Evolutionary conservation across 2,888 invertebrate species (phyloP).

Genomic region (Watsonalla cultraria): DNA sequence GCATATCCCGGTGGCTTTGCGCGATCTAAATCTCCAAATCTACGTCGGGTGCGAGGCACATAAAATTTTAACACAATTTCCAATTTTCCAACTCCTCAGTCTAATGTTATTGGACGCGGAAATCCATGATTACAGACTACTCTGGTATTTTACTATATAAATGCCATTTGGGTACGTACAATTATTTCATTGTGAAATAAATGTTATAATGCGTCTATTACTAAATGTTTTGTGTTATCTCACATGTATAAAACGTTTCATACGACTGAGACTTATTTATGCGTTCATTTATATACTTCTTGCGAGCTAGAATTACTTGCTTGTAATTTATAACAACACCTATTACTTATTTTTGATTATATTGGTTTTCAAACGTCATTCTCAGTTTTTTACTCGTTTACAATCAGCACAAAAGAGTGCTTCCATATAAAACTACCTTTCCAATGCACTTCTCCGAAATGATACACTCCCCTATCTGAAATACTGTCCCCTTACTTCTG

Average conservation of each 20-base stretch:
- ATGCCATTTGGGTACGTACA: conserved; percentile 7
- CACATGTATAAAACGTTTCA: no score
- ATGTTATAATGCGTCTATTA: no score
- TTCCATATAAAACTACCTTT: conserved; percentile 17
- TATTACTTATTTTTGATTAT: no score
- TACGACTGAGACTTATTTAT: no score
- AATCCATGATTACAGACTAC: conserved; percentile 20
- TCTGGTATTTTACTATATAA: conserved; percentile 13
- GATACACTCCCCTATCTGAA: conserved; percentile 30
- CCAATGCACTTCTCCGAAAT: conserved; percentile 27
- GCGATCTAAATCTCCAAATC: conserved; percentile 16
- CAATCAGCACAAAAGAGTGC: no score
- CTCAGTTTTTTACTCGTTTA: no score
- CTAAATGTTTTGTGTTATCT: no score
- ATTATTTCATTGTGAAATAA: no score
- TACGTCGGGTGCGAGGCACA: conserved; percentile 12
- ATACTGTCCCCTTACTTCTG: conserved; percentile 35
- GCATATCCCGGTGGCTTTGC: conserved; percentile 12
- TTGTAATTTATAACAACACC: no score
- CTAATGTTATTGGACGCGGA: conserved; percentile 22
- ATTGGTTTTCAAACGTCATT: no score
- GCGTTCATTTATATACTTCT: no score
- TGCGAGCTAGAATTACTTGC: no score
- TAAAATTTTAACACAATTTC: conserved; percentile 27
- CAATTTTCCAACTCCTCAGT: conserved; percentile 4